Evolutionary conservation across 2,888 invertebrate genomes (phyloP).

Genomic region (Drosophila cognata): DNA sequence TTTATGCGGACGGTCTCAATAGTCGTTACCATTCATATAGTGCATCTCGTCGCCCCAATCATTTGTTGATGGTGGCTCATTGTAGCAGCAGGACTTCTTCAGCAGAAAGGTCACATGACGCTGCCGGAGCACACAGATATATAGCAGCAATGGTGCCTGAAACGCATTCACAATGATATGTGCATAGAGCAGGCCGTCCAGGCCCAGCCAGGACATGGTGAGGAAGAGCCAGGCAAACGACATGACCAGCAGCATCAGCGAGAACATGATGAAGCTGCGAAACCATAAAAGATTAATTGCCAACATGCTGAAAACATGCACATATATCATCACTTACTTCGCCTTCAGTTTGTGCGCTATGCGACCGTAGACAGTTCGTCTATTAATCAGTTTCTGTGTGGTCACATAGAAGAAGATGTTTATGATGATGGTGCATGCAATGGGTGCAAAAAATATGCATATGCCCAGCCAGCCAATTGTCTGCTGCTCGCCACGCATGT

Average conservation of each 20-base stretch:
- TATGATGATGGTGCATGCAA: conserved; percentile 91
- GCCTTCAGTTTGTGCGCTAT: conserved; percentile 95
- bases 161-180: conserved; percentile 91
- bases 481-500: conserved; percentile 88
- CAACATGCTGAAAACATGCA: neutral
- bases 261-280: conserved; percentile 92
- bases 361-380: conserved; percentile 93
- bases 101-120: conserved; percentile 92
- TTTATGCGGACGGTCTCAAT: conserved; percentile 58
- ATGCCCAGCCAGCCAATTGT: conserved; percentile 93
- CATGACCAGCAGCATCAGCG: conserved; percentile 91
- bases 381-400: conserved; percentile 91
- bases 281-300: conserved; percentile 24
- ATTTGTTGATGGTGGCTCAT: conserved; percentile 89
- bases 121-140: conserved; percentile 91
- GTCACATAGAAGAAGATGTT: conserved; percentile 93
- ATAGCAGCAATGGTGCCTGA: conserved; percentile 90
- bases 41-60: conserved; percentile 96
- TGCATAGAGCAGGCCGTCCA: conserved; percentile 90
- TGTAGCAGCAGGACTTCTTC: conserved; percentile 92
- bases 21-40: conserved; percentile 90
- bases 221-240: conserved; percentile 91
- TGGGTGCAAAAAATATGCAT: conserved; percentile 92
- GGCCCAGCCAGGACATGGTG: conserved; percentile 90
- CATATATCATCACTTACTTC: conserved; percentile 86